Percentiles rank a stretch among this genome's conserved stretches.
These are phyloP conservation scores for Pseudorectes ferrugineus DNA, from an alignment of 2,113 vertebrate genomes.

Conservation along the genomic window DNA sequence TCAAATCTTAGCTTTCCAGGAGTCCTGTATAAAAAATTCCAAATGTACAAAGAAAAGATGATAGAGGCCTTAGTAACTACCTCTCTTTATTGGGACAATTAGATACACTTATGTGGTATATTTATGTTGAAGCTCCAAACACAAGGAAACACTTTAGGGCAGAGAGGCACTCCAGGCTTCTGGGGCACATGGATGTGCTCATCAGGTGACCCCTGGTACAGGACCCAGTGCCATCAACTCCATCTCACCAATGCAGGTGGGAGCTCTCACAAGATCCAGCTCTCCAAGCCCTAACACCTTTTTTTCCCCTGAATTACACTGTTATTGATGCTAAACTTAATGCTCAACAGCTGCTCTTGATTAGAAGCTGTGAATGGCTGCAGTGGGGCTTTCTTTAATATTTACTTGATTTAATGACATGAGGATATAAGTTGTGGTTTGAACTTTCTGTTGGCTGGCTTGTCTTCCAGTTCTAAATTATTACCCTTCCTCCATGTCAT, in stretches of 20 bases:
- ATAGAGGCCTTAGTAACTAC: not conserved
- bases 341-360: not conserved
- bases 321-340: not conserved
- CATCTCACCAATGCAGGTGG: rapidly evolving
- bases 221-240: rapidly evolving
- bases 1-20: not conserved
- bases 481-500: not conserved
- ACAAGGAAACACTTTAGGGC: not conserved
- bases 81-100: rapidly evolving
- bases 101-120: rapidly evolving
- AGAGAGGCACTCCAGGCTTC: not conserved
- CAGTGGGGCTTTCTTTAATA: not conserved
- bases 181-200: not conserved
- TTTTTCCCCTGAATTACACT: not conserved
- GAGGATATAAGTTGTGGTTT: not conserved
- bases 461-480: not conserved
- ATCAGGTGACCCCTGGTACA: not conserved
- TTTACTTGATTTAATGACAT: not conserved
- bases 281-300: not conserved
- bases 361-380: not conserved
- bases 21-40: not conserved
- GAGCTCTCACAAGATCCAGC: not conserved
- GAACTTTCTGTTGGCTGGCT: not conserved
- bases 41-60: not conserved
- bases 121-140: not conserved